Percentiles rank a stretch among this genome's conserved stretches.
Conservation (phyloP, 2,113 vertebrate species). For the Calypte anna region DNA sequence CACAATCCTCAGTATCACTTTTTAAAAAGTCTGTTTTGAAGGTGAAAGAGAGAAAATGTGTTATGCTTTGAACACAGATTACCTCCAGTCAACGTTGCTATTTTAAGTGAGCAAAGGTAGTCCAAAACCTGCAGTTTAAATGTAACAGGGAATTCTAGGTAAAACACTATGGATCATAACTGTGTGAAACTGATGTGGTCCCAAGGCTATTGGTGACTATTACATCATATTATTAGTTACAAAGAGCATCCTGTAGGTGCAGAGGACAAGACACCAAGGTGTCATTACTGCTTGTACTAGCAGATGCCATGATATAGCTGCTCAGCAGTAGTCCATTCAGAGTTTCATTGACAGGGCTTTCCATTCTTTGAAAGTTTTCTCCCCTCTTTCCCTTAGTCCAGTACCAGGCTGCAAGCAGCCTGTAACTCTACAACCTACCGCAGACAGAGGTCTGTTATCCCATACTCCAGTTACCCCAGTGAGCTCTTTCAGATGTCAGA, state of each 20-base stretch:
- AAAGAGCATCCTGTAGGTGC: neutral
- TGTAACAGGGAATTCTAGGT: neutral
- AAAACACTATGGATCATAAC: neutral
- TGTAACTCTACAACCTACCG: neutral
- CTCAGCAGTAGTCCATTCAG: neutral
- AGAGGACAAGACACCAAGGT: neutral
- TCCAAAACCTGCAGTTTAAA: neutral
- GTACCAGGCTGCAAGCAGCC: neutral
- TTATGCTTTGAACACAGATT: neutral
- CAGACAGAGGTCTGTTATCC: neutral
- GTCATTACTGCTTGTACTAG: neutral
- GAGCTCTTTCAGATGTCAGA: conserved; percentile 9
- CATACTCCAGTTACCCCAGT: fast-evolving
- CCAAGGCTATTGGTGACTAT: neutral
- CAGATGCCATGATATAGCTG: neutral
- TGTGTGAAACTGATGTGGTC: neutral
- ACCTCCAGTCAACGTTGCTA: neutral
- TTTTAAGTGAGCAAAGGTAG: neutral
- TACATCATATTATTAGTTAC: neutral
- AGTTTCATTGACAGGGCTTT: neutral
- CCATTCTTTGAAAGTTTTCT: neutral
- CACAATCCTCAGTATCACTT: neutral
- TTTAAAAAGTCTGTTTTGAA: neutral
- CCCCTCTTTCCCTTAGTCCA: neutral
- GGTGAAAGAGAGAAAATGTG: neutral